Evolutionary conservation across 2,797 vertebrate genomes (phyloP).

Genomic region (Clarias fuscus): DNA sequence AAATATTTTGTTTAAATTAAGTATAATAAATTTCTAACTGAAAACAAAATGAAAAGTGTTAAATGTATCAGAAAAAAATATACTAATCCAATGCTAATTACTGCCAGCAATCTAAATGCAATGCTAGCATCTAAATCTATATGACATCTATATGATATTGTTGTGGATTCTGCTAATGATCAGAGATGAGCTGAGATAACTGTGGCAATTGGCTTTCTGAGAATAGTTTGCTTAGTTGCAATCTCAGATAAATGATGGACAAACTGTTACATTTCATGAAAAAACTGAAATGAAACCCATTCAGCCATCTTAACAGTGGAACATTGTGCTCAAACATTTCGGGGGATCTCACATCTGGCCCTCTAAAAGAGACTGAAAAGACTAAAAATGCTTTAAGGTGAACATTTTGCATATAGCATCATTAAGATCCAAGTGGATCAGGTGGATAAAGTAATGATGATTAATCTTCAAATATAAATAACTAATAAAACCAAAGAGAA

Average conservation of each 20-base stretch:
- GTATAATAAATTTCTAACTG: not conserved
- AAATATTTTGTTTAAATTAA: not conserved
- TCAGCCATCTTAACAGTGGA: not conserved
- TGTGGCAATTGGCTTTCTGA: no score
- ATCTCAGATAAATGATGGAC: conserved; percentile 6
- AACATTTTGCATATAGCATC: not conserved
- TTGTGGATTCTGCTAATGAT: not conserved
- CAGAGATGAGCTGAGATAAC: no score
- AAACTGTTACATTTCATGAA: not conserved
- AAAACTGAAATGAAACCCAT: not conserved
- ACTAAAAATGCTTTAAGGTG: not conserved
- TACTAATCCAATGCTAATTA: not conserved
- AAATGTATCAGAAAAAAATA: not conserved
- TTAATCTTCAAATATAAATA: not conserved
- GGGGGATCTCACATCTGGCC: not conserved
- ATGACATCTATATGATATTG: not conserved
- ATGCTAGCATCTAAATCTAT: no score
- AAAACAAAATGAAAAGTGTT: not conserved
- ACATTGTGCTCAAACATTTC: not conserved
- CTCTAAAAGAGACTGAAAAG: not conserved
- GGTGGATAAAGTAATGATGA: not conserved
- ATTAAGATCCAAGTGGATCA: not conserved
- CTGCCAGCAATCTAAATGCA: not conserved
- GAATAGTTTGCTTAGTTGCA: conserved; percentile 2
- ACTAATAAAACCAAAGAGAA: not conserved